Evolutionary conservation across 1,140 invertebrate species (phyloP).

Genomic region (Solenopsis invicta): DNA sequence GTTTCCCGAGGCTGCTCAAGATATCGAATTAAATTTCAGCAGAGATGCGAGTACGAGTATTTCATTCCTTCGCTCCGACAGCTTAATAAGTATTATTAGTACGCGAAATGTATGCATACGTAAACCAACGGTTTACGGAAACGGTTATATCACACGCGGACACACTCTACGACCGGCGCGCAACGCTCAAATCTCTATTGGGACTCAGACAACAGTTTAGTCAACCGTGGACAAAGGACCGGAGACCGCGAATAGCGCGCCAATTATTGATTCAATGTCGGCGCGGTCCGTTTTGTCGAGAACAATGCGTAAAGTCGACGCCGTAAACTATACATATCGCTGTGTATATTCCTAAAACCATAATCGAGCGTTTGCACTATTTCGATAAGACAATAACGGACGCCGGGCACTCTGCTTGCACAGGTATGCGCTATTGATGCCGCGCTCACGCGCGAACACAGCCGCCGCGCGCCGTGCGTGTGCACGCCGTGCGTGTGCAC

Average conservation of each 20-base stretch:
- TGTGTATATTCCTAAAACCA: constrained; percentile 45
- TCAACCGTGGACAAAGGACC: constrained; percentile 38
- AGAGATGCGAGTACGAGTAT: constrained; percentile 28
- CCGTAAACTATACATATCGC: constrained; percentile 49
- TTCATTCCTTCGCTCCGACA: constrained; percentile 35
- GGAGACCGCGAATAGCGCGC: constrained; percentile 41
- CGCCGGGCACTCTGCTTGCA: constrained; percentile 3
- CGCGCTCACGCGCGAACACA: background rate
- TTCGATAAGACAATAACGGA: constrained; percentile 52
- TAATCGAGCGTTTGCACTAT: constrained; percentile 52
- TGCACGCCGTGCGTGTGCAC: background rate
- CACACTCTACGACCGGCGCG: background rate
- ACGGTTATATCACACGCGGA: background rate
- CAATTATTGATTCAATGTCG: constrained; percentile 59
- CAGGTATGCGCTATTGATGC: constrained; percentile 34
- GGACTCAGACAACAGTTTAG: constrained; percentile 55
- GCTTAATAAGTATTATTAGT: constrained; percentile 50
- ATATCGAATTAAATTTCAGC: constrained; percentile 9
- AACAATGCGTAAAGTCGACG: constrained; percentile 54
- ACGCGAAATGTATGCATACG: constrained; percentile 16
- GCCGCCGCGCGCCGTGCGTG: background rate
- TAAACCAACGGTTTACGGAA: constrained; percentile 48
- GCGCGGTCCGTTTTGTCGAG: constrained; percentile 45
- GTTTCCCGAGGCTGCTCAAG: background rate
- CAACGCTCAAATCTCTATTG: constrained; percentile 11